Evolutionary conservation across 2,888 invertebrate species (phyloP).

Genomic region (Pherbina coryleti): DNA sequence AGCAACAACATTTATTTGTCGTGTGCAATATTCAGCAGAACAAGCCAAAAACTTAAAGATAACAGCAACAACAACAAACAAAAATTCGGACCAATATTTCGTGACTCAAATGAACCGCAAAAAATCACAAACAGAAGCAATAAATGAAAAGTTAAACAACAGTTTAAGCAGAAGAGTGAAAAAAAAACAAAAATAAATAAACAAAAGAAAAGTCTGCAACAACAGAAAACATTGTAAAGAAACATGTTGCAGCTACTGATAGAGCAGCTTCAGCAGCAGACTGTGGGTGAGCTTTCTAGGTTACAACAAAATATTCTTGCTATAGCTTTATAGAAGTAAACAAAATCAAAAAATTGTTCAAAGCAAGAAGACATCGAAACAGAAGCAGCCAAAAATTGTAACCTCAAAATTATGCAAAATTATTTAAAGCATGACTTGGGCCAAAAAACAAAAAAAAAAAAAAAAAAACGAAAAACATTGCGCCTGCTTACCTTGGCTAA

Average conservation of each 20-base stretch:
- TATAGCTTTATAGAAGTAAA: too few species aligned
- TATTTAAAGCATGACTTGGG: too few species aligned
- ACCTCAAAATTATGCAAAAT: too few species aligned
- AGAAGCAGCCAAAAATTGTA: too few species aligned
- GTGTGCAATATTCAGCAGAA: slow-evolving; percentile 54
- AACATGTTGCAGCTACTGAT: background rate
- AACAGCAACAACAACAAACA: slow-evolving; percentile 47
- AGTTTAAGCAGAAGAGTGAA: slow-evolving; percentile 12
- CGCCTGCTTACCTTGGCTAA: too few species aligned
- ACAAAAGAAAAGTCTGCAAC: background rate
- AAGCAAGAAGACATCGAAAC: too few species aligned
- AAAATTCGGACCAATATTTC: slow-evolving; percentile 49
- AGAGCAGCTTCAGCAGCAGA: background rate
- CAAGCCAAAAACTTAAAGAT: slow-evolving; percentile 51
- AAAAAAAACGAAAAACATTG: too few species aligned
- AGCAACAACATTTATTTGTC: slow-evolving; percentile 54
- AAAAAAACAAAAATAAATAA: background rate
- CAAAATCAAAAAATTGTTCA: too few species aligned
- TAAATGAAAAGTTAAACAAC: slow-evolving; percentile 43
- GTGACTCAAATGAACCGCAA: slow-evolving; percentile 63
- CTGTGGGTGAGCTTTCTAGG: background rate
- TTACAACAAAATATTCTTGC: background rate
- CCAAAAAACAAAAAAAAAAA: too few species aligned
- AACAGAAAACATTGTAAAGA: background rate
- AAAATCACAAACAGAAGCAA: slow-evolving; percentile 51